Percentiles rank a stretch among this genome's conserved stretches.
Conservation (phyloP, 2,888 invertebrate genomes). For the Crioceris asparagi region DNA sequence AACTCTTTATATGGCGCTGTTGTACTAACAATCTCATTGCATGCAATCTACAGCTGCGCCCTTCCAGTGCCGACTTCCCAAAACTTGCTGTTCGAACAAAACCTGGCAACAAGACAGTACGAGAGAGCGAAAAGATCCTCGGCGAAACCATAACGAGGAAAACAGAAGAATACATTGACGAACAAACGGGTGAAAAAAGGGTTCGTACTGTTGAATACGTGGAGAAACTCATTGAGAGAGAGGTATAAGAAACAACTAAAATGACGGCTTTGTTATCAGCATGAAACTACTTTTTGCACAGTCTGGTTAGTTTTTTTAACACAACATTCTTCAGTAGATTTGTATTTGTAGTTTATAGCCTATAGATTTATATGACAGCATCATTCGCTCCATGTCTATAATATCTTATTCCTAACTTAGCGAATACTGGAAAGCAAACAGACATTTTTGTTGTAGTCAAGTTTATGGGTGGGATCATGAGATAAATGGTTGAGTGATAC, state of each 20-base stretch:
- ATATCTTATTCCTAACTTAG: too few relatives aligned
- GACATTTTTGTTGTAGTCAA: too few relatives aligned
- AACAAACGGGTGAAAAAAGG: conserved; percentile 72
- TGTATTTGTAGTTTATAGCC: conserved; percentile 1
- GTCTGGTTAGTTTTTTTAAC: conserved; percentile 31
- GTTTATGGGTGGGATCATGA: too few relatives aligned
- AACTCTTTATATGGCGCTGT: neutral
- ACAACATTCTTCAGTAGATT: conserved; percentile 17
- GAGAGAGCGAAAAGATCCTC: conserved; percentile 82
- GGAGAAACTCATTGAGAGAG: conserved; percentile 91
- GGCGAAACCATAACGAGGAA: conserved; percentile 77
- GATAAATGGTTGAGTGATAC: too few relatives aligned
- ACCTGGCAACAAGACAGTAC: conserved; percentile 72
- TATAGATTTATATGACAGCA: too few relatives aligned
- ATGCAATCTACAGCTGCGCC: conserved; percentile 40
- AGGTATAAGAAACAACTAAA: conserved; percentile 53
- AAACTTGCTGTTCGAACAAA: conserved; percentile 81
- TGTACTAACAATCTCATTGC: conserved; percentile 33
- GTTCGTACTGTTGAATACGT: conserved; percentile 88
- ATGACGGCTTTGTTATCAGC: conserved; percentile 21
- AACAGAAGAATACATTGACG: conserved; percentile 83
- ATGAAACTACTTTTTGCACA: conserved; percentile 28
- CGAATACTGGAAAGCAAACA: too few relatives aligned
- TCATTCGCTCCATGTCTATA: too few relatives aligned
- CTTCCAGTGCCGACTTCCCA: conserved; percentile 60